Percentiles rank a stretch among this genome's conserved stretches.
Evolutionary conservation across 1,140 invertebrate genomes (phyloP).

Genomic region (Grapholita molesta): DNA sequence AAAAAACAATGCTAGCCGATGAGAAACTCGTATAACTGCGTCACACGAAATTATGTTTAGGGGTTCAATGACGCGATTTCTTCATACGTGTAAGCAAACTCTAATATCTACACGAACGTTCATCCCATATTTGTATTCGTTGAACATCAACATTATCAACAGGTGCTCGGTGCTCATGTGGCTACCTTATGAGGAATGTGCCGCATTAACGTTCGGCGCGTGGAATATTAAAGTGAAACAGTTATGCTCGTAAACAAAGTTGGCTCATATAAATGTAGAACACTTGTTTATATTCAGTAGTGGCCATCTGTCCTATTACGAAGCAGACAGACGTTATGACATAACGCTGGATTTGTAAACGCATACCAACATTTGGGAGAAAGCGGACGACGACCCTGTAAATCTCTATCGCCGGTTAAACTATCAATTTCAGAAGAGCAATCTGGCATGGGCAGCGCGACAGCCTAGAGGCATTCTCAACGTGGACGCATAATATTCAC

Average conservation of each 20-base stretch:
- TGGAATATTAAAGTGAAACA: conserved; percentile 35
- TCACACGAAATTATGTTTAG: conserved; percentile 8
- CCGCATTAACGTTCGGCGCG: conserved; percentile 33
- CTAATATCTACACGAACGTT: conserved; percentile 18
- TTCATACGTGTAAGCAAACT: neutral
- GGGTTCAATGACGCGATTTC: conserved; percentile 22
- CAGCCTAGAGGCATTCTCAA: conserved; percentile 28
- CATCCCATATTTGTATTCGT: conserved; percentile 39
- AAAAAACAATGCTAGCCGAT: neutral
- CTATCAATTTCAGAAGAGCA: conserved; percentile 40
- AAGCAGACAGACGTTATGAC: conserved; percentile 35
- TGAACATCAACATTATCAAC: conserved; percentile 16
- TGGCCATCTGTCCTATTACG: conserved; percentile 19
- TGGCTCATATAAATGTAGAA: conserved; percentile 16
- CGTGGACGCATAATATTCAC: conserved; percentile 28
- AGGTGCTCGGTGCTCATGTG: conserved; percentile 24
- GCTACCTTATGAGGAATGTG: conserved; percentile 41
- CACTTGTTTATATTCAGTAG: conserved; percentile 14
- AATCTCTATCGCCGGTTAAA: conserved; percentile 41
- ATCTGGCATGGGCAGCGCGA: conserved; percentile 24
- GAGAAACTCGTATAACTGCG: neutral
- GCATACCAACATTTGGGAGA: conserved; percentile 47
- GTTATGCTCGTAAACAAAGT: conserved; percentile 29
- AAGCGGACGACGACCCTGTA: conserved; percentile 57
- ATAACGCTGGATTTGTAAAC: conserved; percentile 45